Base-by-base conservation (phyloP, 2,888 invertebrate species). In the Orthosia gracilis region DNA sequence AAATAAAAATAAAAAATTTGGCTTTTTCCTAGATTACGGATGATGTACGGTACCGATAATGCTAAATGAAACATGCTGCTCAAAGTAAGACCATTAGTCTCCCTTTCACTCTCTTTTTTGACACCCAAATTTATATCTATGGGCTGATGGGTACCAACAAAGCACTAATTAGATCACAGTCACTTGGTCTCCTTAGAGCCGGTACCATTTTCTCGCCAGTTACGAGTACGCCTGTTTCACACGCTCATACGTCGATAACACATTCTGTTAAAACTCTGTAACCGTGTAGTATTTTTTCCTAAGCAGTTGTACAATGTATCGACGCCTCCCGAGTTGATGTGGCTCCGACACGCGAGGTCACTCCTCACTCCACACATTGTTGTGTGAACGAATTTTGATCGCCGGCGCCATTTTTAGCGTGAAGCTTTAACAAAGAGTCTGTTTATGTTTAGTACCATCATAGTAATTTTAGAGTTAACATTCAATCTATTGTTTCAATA, bases 311-410 rank as follows among this genome's bases (percentile, higher is more conserved):
- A 70, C 66, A 52, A 57, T 73, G 50, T 67, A 13, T 31, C 26
- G 50, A 26, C n/a, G 13, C 47, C 26, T 47, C 26, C 54, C 15
- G 47, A 65, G 54, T n/a, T 68, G 68, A 80, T 66, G 76, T 68
- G 45, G 21, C 18, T 21, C 15, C 26, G 50, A 69, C 81, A 80
- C 71, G 80, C 81, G 65, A 80, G 67, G 65, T 71, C 76, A 66
- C n/a, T 59, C 47, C 65, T 65, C 40, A 40, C 40, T 40, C 55
- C 18, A 31, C 50, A 57, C 31, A 45, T 15, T 55, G 18, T 63
- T 55, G 62, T 58, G 59, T 61, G 76, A 76, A 76, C 68, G 40
- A 68, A 49, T 75, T 80, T 45, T 71, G 45, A 65, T 58, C 18
- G 23, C 40, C 21, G 45, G 63, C 62, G 54, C 31, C 58, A 67